Evolutionary conservation across 2,888 invertebrate species (phyloP), one percentile per base, ranked within the genome.

Genomic region (Panopea generosa): DNA sequence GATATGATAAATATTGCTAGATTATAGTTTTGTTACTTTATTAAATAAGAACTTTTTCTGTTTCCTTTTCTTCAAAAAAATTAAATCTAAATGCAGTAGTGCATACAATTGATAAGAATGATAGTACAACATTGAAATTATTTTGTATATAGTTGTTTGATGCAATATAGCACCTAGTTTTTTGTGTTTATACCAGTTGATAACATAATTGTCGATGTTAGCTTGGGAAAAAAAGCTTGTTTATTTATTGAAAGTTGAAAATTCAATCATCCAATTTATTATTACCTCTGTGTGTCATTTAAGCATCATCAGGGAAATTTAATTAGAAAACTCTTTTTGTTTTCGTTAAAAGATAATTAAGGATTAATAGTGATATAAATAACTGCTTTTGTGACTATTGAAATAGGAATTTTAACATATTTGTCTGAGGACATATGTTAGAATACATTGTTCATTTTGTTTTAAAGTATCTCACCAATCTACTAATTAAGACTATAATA

Each of bases 11-110:
- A 40, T 40, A 40, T 40, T 7, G 40, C 40, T 40, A 40, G 40
- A 40, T 40, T 40, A 40, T 40, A 40, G 40, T 40, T 40, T 40
- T 40, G 40, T 40, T 40, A 40, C 40, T 40, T 40, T 40, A 40
- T 40, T 40, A 40, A 40, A 40, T 40, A 40, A 40, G 40, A 40
- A 40, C 40, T 40, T 7, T 40, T 40, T 40, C 40, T 40, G 40
- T 40, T 40, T 40, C 40, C 40, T 40, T 40, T 40, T 40, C 40
- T 40, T 40, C 40, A 40, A 40, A 40, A 40, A 40, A 40, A 40
- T 40, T 40, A 40, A 40, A 40, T 40, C 40, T 40, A 40, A 40
- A 40, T 40, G 40, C 40, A 40, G 40, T 40, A 40, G 40, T 40
- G 40, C 40, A 40, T 40, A 40, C 40, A 40, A 40, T 40, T 40